Evolutionary conservation across 2,797 vertebrate genomes (phyloP), one percentile per base, ranked within the genome.

Genomic region (Molossus alvarezi): DNA sequence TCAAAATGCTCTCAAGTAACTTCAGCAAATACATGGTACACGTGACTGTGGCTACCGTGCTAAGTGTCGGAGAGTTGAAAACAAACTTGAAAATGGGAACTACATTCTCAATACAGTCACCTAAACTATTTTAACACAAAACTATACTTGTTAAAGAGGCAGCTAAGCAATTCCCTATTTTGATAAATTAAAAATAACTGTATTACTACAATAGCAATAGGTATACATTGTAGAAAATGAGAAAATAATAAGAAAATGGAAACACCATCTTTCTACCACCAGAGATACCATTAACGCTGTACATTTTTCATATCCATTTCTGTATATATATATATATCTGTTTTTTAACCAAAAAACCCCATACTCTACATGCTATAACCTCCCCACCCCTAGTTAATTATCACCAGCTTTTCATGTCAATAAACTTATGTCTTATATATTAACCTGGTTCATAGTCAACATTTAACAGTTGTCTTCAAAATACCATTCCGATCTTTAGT

Each of bases 1-100:
- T 96, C 23, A 85, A 80, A 96, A 86, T 89, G 53, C 37, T 92
- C 33, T 83, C 92, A 91, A 90, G 81, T 94, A 91, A 83, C 90
- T 79, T 93, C 64, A 67, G 80, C 48, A 69, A 90, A 41, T 76
- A 53, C 17, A n/a, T 82, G 5, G 4, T 67, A 55, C 25, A 18
- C 69, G 14, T 62, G 23, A 81, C 11, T 84, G 1, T 51, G 73
- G 45, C 53, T 80, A 51, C 3, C 72, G 41, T 60, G 60, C n/a
- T 96, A 67, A 91, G 48, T 95, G 51, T 87, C 58, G 29, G 62
- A 86, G 57, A 69, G 41, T 89, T 96, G 90, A 87, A 86, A 95
- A 81, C 23, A 83, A 88, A 85, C 48, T 76, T 76, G 53, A 83
- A 95, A 96, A 83, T 77, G 33, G 72, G 48, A 95, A 79, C 9